Evolutionary conservation across 2,888 invertebrate species (phyloP).

Genomic region (Anthrax anthrax): DNA sequence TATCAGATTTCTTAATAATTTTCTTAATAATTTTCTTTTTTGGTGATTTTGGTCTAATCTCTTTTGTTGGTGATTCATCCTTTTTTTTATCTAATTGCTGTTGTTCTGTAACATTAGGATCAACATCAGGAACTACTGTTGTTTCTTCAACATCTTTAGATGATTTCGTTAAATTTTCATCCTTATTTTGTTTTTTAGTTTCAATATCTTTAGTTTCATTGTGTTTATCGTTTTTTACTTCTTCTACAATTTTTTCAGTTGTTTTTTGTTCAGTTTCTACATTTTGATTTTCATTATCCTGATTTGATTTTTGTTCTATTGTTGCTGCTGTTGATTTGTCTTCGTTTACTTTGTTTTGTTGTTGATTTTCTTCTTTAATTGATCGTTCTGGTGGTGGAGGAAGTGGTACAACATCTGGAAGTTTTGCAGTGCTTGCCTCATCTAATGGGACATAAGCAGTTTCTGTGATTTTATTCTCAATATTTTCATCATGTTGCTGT

Average conservation of each 20-base stretch:
- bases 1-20: not conserved
- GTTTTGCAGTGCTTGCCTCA: not conserved
- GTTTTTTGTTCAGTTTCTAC: not conserved
- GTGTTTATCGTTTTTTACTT: not conserved
- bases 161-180: not conserved
- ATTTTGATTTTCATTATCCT: not conserved
- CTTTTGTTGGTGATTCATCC: not conserved
- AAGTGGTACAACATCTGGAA: not conserved
- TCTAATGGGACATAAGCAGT: not conserved
- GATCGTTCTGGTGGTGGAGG: constrained; percentile 5
- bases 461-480: not conserved
- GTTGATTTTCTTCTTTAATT: not conserved
- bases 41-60: not conserved
- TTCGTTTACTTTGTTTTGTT: not conserved
- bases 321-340: too few species aligned
- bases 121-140: not conserved
- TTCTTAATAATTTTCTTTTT: not conserved
- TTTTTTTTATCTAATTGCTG: not conserved
- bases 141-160: not conserved
- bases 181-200: not conserved
- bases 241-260: not conserved
- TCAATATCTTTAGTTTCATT: not conserved
- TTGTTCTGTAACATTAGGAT: not conserved
- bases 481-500: not conserved
- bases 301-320: too few species aligned